Evolutionary conservation across 2,113 vertebrate genomes (phyloP), one percentile per base, ranked within the genome.

Genomic region (Oxyruncus cristatus): DNA sequence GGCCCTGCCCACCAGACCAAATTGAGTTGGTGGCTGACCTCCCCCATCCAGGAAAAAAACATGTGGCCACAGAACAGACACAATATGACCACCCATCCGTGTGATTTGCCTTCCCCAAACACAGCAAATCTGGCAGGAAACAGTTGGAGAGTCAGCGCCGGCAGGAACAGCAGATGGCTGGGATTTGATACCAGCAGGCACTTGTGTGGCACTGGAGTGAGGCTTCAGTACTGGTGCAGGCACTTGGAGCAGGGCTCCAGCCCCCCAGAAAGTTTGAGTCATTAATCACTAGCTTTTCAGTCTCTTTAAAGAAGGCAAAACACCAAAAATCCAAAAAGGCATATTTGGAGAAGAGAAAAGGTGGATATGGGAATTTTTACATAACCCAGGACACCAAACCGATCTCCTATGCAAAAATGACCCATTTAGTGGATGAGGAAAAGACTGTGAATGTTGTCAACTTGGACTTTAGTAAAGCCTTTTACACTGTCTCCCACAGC

Each of bases 401-500:
- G 26, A 50, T 14, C 14, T 72, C 16, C 49, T 53, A 11, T 15
- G 35, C 26, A 24, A 49, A 32, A 7, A 22, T 33, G 18, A 33
- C 35, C 20, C 24, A 27, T 16, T 19, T 23, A 66, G 21, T 18
- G 35, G 11, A 27, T 49, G 14, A 65, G 50, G 26, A 19, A 22
- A 65, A 78, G 37, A 9, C 28, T 55, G 15, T 30, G 15, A 14
- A 13, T 71, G 5, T n/a, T 47, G 5, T 63, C 66, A 47, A 4
- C 30, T 16, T n/a, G 11, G 16, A 47, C 21, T 26, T n/a, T 37
- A 58, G 21, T 32, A 73, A 55, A 71, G 42, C 21, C 12, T 70
- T 33, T 70, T 33, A 19, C 27, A 19, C 0, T 1, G 9, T 24
- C 9, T 39, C 22, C 39, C 28, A 39, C 6, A 46, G 22, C 28